phyloP scores from a whole-genome alignment of 1,140 invertebrate species.

The Ptiloglossa arizonensis region DNA sequence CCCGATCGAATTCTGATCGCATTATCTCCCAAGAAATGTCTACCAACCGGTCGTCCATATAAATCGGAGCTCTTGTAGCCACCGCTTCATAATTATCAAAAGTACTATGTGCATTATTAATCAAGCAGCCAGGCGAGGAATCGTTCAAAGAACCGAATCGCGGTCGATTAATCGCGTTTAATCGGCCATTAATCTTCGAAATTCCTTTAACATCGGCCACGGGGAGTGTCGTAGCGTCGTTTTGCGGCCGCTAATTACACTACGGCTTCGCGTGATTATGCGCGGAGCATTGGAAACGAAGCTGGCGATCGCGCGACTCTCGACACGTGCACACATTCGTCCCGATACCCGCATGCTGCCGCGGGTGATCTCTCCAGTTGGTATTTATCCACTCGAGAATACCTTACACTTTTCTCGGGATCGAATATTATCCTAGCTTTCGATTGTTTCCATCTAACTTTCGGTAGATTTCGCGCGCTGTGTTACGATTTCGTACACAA shows the following conservation, averaged over 20 bases:
- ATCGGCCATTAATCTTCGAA: constrained; percentile 40
- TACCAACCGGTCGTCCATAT: background rate
- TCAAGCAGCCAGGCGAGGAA: background rate
- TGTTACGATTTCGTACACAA: background rate
- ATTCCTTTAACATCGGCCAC: background rate
- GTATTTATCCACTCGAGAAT: constrained; percentile 24
- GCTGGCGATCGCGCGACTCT: background rate
- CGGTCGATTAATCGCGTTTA: constrained; percentile 35
- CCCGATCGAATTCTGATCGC: background rate
- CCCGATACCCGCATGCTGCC: background rate
- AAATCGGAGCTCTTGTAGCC: background rate
- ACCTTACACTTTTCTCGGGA: background rate
- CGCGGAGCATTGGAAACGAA: constrained; percentile 27
- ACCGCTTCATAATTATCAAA: constrained; percentile 31
- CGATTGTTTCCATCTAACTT: background rate
- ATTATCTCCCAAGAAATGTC: background rate
- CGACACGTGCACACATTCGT: constrained; percentile 45
- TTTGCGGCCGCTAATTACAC: constrained; percentile 46
- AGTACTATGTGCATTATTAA: constrained; percentile 27
- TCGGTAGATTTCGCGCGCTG: background rate
- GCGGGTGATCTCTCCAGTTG: background rate
- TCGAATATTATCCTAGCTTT: background rate
- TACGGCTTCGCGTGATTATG: constrained; percentile 25
- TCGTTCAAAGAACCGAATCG: background rate
- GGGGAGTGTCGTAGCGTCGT: background rate